Percentiles rank a stretch among this genome's conserved stretches.
Evolutionary conservation across 2,113 vertebrate genomes (phyloP).

Genomic region (Pimephales promelas): DNA sequence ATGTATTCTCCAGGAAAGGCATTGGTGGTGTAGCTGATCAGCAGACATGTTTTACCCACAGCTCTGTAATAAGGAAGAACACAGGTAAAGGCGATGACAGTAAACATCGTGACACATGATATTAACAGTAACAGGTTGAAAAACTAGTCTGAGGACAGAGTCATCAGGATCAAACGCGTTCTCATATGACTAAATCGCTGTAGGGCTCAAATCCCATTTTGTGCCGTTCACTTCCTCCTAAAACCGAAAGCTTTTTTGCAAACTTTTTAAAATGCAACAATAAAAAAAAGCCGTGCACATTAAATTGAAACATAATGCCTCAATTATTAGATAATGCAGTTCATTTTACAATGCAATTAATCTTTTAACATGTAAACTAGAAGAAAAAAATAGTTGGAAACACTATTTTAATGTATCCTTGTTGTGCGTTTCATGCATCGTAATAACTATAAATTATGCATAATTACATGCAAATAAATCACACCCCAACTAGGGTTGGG

Average conservation of each 20-base stretch:
- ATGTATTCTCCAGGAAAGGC: conserved; percentile 98
- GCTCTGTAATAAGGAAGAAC: conserved; percentile 77
- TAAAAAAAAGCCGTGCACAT: no score
- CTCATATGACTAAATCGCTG: not conserved
- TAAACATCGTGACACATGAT: not conserved
- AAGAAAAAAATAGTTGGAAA: no score
- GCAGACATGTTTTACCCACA: conserved; percentile 98
- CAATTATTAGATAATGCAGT: no score
- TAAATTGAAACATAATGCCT: no score
- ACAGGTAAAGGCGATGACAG: not conserved
- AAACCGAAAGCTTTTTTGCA: not conserved
- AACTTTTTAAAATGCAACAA: no score
- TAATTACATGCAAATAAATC: no score
- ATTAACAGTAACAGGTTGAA: not conserved
- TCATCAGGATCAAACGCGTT: not conserved
- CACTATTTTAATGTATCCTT: no score
- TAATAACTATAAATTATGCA: no score
- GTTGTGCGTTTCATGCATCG: no score
- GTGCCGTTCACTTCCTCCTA: not conserved
- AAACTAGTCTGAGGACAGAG: not conserved
- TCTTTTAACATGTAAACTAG: no score
- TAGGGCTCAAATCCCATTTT: not conserved
- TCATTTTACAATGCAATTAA: no score
- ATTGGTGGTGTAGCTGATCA: conserved; percentile 99
- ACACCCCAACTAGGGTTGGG: no score